phyloP scores from a whole-genome alignment of 2,888 invertebrate genomes.

The Idaea dimidiata region DNA sequence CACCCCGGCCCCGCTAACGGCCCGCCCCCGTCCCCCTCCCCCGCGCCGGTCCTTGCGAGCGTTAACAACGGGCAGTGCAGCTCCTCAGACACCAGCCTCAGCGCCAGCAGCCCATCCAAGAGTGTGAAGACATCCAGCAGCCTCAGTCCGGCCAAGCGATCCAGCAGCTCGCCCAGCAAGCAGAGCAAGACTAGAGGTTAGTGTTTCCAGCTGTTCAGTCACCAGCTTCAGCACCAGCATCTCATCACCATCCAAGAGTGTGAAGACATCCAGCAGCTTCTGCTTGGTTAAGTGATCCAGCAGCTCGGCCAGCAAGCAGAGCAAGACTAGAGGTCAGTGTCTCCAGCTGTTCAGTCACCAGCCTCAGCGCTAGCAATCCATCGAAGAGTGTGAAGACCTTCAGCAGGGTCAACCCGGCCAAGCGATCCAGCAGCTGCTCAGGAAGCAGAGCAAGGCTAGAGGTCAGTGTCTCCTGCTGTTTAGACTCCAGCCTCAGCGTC shows the following conservation, averaged over 20 bases:
- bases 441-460: conserved; percentile 88
- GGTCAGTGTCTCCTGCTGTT: conserved; percentile 71
- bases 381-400: conserved; percentile 93
- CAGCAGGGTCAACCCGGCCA: conserved; percentile 91
- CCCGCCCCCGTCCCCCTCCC: conserved; percentile 57
- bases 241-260: conserved; percentile 92
- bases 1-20: conserved; percentile 52
- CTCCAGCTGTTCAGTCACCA: conserved; percentile 37
- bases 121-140: conserved; percentile 93
- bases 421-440: conserved; percentile 90
- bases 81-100: conserved; percentile 79
- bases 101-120: conserved; percentile 91
- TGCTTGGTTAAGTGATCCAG: conserved; percentile 92
- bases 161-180: conserved; percentile 89
- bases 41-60: conserved; percentile 55
- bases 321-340: conserved; percentile 87
- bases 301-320: conserved; percentile 87
- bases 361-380: conserved; percentile 88
- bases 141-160: conserved; percentile 90
- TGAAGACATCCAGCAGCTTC: conserved; percentile 91
- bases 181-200: conserved; percentile 89
- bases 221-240: conserved; percentile 86
- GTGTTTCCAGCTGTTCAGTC: conserved; percentile 20
- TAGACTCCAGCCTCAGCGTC: conserved; percentile 81
- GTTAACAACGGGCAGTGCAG: conserved; percentile 73